These are phyloP conservation scores for Drosophila tropicalis DNA, from an alignment of 1,140 invertebrate genomes.

Conservation along the genomic window DNA sequence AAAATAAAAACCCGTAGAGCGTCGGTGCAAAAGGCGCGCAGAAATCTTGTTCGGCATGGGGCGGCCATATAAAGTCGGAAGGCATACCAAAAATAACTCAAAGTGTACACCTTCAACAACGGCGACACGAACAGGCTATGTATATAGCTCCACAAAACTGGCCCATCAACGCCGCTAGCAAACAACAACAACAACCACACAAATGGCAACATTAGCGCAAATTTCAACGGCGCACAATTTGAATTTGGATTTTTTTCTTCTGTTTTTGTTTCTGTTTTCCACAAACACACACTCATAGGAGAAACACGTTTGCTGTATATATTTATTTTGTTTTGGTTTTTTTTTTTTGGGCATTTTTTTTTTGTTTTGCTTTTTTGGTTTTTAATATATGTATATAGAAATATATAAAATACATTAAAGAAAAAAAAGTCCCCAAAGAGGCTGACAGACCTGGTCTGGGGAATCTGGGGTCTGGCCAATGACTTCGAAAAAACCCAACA, in stretches of 20 bases:
- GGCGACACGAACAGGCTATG: constrained; percentile 41
- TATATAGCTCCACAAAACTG: constrained; percentile 52
- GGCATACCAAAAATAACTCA: constrained; percentile 69
- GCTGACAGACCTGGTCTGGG: constrained; percentile 41
- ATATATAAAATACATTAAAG: constrained; percentile 22
- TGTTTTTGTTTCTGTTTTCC: constrained; percentile 40
- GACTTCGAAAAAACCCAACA: constrained; percentile 56
- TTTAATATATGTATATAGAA: constrained; percentile 59
- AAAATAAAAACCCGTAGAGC: constrained; percentile 39
- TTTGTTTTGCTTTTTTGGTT: neutral
- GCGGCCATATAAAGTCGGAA: constrained; percentile 63
- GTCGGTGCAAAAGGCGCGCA: constrained; percentile 45
- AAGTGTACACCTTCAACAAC: constrained; percentile 55
- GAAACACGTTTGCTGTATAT: constrained; percentile 73
- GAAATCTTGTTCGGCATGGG: constrained; percentile 70
- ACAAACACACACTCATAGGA: constrained; percentile 29
- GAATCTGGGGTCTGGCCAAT: constrained; percentile 63
- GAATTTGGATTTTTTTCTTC: constrained; percentile 66
- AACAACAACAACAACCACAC: constrained; percentile 47
- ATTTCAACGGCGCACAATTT: constrained; percentile 77
- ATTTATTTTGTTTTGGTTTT: constrained; percentile 72
- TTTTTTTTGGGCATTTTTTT: constrained; percentile 58
- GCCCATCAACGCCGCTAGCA: constrained; percentile 50
- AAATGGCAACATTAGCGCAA: constrained; percentile 78
- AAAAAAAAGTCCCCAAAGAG: constrained; percentile 48